phyloP scores from a whole-genome alignment of 2,113 vertebrate genomes.

The Lutjanus erythropterus region DNA sequence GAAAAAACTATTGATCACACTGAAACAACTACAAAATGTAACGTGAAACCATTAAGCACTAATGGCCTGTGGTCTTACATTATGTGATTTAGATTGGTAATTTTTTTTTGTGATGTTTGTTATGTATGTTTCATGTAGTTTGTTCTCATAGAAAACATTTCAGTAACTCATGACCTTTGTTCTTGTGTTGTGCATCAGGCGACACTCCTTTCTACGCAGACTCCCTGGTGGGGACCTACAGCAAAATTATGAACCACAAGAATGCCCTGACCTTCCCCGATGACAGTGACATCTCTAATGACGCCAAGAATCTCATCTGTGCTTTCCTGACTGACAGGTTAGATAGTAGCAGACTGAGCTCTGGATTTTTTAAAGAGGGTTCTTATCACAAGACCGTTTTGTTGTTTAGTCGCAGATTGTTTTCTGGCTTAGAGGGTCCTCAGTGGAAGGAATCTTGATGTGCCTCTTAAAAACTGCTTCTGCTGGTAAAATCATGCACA shows the following conservation, averaged over 20 bases:
- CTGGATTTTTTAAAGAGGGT: not conserved
- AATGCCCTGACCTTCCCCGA: constrained; percentile 98
- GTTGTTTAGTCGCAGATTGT: constrained; percentile 10
- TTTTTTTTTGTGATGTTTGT: too few species aligned
- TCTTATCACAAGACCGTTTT: constrained; percentile 32
- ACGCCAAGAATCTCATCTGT: constrained; percentile 99
- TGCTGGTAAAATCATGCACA: not conserved
- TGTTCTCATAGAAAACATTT: not conserved
- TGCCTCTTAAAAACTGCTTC: not conserved
- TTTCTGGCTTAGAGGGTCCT: not conserved
- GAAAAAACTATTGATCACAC: too few species aligned
- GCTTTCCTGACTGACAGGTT: constrained; percentile 99
- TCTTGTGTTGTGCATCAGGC: constrained; percentile 83
- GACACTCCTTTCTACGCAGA: constrained; percentile 99
- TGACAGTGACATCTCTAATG: constrained; percentile 97
- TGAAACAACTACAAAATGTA: too few species aligned
- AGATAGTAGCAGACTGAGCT: constrained; percentile 32
- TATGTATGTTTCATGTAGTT: not conserved
- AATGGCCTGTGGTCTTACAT: too few species aligned
- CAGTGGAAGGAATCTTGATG: constrained; percentile 23
- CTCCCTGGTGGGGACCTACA: constrained; percentile 98
- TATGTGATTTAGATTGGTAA: too few species aligned
- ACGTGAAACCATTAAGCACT: too few species aligned
- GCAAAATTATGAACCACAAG: constrained; percentile 99
- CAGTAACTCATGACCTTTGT: not conserved